These are phyloP conservation scores for Candoia aspera DNA, from an alignment of 2,113 vertebrate species.

Conservation along the genomic window DNA sequence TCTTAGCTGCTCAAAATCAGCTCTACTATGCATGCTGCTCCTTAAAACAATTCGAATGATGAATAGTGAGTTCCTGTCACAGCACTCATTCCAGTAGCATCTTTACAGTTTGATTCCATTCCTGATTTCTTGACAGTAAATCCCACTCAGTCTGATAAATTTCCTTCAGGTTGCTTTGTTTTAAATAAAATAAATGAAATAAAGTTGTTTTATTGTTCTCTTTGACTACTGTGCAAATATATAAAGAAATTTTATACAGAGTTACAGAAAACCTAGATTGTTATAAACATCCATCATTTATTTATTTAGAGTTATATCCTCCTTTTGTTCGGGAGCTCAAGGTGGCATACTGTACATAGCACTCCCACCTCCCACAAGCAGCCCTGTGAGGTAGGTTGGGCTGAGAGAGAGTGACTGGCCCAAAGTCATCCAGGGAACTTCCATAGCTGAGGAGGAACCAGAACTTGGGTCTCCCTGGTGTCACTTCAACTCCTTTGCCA, in stretches of 20 bases:
- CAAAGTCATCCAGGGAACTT: no score
- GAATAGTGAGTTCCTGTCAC: background rate
- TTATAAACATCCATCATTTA: background rate
- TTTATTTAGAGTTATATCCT: background rate
- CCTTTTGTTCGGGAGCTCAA: background rate
- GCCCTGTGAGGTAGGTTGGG: background rate
- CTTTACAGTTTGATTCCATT: background rate
- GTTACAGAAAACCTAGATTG: background rate
- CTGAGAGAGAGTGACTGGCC: background rate
- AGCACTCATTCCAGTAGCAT: background rate
- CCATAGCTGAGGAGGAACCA: background rate
- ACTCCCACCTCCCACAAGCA: background rate
- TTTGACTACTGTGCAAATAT: background rate
- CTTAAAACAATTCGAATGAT: background rate
- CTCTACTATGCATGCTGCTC: background rate
- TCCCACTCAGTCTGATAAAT: background rate
- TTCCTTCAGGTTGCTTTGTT: background rate
- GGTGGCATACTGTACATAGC: background rate
- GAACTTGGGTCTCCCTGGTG: background rate
- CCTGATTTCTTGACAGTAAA: background rate
- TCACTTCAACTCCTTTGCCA: background rate
- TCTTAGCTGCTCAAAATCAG: background rate
- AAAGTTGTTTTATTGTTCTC: background rate
- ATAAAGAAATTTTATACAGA: background rate
- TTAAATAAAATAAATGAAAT: no score